Evolutionary conservation across 2,797 vertebrate genomes (phyloP).

Genomic region (Selene dorsalis): DNA sequence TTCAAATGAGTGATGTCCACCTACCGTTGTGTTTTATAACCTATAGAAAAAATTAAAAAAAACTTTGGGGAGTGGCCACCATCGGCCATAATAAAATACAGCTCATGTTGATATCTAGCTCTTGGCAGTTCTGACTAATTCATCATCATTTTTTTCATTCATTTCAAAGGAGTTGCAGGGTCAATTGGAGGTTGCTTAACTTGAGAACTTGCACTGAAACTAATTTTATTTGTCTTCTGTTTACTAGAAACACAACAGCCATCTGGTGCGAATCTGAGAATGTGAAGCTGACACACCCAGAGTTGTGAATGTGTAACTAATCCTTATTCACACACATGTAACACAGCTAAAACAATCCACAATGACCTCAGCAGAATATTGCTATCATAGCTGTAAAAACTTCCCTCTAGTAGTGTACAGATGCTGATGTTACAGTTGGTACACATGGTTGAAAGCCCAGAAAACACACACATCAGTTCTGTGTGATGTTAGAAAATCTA

Average conservation of each 20-base stretch:
- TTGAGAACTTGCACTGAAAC: not conserved
- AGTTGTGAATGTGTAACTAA: constrained; percentile 40
- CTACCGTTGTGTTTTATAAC: constrained; percentile 37
- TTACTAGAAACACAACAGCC: constrained; percentile 4
- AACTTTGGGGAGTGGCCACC: constrained; percentile 24
- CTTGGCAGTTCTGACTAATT: not conserved
- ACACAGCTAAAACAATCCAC: not conserved
- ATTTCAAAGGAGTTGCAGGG: constrained; percentile 8
- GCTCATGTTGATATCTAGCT: not conserved
- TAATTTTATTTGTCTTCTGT: not conserved
- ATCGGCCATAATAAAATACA: not conserved
- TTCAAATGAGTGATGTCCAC: constrained; percentile 28
- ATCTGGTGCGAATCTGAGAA: not conserved
- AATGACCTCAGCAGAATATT: not conserved
- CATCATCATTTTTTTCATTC: constrained; percentile 6
- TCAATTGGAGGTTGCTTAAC: constrained; percentile 21
- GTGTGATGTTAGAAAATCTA: constrained; percentile 11
- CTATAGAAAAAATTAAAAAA: not conserved
- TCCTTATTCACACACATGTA: not conserved
- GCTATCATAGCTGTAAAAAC: not conserved
- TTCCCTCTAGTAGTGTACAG: not conserved
- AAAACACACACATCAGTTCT: not conserved
- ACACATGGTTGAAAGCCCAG: not conserved
- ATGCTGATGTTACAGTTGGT: not conserved
- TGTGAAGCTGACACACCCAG: constrained; percentile 23